These are phyloP conservation scores for Perizoma affinitatum DNA, from an alignment of 2,888 invertebrate species.

Conservation along the genomic window DNA sequence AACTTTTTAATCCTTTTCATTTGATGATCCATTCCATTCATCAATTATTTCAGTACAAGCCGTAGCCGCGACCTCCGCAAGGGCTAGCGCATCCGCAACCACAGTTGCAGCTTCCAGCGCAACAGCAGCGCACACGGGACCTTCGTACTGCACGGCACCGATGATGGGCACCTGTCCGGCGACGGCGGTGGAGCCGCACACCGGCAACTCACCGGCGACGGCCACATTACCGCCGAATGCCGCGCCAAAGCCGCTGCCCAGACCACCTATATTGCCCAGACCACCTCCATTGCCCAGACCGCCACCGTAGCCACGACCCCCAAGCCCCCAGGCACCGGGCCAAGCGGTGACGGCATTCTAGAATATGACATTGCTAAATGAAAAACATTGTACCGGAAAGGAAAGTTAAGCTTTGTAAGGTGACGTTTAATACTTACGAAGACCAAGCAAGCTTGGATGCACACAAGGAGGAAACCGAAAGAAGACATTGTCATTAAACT, in stretches of 20 bases:
- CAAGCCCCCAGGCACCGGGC: background rate
- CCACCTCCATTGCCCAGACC: too few relatives aligned
- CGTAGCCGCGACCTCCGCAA: too few relatives aligned
- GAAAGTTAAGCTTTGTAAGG: too few relatives aligned
- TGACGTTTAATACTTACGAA: too few relatives aligned
- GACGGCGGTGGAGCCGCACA: slow-evolving; percentile 45
- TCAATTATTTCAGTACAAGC: too few relatives aligned
- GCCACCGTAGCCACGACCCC: slow-evolving; percentile 12
- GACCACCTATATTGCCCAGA: too few relatives aligned
- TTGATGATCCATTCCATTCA: too few relatives aligned
- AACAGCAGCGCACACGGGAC: slow-evolving; percentile 41
- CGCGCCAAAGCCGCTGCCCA: slow-evolving; percentile 24
- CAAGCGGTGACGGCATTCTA: too few relatives aligned
- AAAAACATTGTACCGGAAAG: too few relatives aligned
- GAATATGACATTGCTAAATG: too few relatives aligned
- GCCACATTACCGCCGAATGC: background rate
- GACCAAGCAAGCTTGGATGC: slow-evolving; percentile 34
- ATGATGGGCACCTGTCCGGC: slow-evolving; percentile 51
- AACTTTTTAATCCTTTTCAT: too few relatives aligned
- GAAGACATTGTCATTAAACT: background rate
- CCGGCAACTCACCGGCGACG: slow-evolving; percentile 38
- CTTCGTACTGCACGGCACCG: slow-evolving; percentile 48
- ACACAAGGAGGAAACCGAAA: background rate
- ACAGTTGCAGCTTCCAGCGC: slow-evolving; percentile 1
- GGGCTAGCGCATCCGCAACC: slow-evolving; percentile 21